Evolutionary conservation across 2,888 invertebrate species (phyloP).

Genomic region (Ormia ochracea): DNA sequence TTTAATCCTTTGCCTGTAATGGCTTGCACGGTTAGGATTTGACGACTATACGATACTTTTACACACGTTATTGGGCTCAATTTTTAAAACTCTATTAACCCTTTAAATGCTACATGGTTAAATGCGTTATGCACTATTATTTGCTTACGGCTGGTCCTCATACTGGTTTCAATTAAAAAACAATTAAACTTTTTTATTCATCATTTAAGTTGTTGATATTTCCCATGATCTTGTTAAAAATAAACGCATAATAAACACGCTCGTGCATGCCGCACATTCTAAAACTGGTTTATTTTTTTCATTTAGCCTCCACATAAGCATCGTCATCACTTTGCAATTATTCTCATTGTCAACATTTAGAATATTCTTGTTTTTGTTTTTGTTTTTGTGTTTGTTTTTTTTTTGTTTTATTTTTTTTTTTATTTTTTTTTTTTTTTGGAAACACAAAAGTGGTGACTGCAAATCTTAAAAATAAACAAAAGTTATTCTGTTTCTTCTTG

Average conservation of each 20-base stretch:
- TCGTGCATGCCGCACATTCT: not conserved
- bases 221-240: slow-evolving; percentile 45
- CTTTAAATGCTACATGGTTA: not conserved
- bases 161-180: slow-evolving; percentile 31
- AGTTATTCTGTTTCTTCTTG: slow-evolving; percentile 11
- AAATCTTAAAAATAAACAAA: slow-evolving; percentile 42
- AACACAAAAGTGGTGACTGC: slow-evolving; percentile 41
- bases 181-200: slow-evolving; percentile 19
- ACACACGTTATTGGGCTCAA: not conserved
- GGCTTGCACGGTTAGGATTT: slow-evolving; percentile 45
- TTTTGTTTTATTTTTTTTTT: no score
- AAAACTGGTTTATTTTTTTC: slow-evolving; percentile 35
- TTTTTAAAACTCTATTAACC: not conserved
- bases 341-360: not conserved
- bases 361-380: no score
- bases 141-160: not conserved
- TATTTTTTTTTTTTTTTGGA: not conserved
- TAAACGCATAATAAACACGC: not conserved
- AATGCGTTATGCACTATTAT: not conserved
- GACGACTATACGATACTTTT: not conserved
- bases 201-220: slow-evolving; percentile 45
- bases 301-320: slow-evolving; percentile 25
- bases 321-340: not conserved
- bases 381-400: no score
- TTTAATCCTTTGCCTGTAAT: slow-evolving; percentile 55